A percentile compares a stretch with the other conserved stretches of the same genome.
phyloP scores from a whole-genome alignment of 2,888 invertebrate genomes.

The Lepidocyrtinus sp. region DNA sequence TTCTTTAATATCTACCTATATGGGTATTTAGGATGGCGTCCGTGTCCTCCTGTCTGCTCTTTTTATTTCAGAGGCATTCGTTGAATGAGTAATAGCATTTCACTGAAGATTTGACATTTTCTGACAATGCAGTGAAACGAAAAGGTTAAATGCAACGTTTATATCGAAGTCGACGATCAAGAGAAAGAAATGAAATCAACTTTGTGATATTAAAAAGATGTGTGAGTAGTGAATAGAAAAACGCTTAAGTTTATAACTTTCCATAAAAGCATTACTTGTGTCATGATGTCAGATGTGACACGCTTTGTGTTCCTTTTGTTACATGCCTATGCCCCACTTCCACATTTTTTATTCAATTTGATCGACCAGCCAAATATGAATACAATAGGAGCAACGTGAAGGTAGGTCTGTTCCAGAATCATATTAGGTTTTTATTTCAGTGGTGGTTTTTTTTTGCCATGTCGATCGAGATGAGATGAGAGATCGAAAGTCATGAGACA shows the following conservation, averaged over 20 bases:
- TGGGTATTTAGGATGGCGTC: slow-evolving; percentile 16
- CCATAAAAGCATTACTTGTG: slow-evolving; percentile 18
- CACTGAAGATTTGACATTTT: slow-evolving; percentile 58
- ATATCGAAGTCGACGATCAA: slow-evolving; percentile 44
- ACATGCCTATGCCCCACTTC: slow-evolving; percentile 47
- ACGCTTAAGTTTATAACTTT: slow-evolving; percentile 16
- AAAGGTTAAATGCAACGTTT: slow-evolving; percentile 55
- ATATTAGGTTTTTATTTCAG: not conserved
- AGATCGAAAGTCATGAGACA: not conserved
- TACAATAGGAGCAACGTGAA: slow-evolving; percentile 35
- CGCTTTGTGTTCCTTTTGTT: slow-evolving; percentile 18
- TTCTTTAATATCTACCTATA: slow-evolving; percentile 16
- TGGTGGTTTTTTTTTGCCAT: slow-evolving; percentile 4
- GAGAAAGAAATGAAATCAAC: slow-evolving; percentile 38
- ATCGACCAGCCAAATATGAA: slow-evolving; percentile 9
- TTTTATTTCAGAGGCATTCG: not conserved
- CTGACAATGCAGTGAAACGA: slow-evolving; percentile 56
- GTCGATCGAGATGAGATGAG: slow-evolving; percentile 9
- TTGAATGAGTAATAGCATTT: slow-evolving; percentile 57
- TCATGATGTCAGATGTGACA: slow-evolving; percentile 18
- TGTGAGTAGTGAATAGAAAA: slow-evolving; percentile 8
- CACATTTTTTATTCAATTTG: slow-evolving; percentile 19
- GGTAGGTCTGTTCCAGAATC: slow-evolving; percentile 36
- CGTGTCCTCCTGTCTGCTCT: slow-evolving; percentile 16
- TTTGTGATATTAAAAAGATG: slow-evolving; percentile 19